Percentiles rank a stretch among this genome's conserved stretches.
Conservation (phyloP, 2,888 invertebrate species). For the Taphrorychus bicolor region DNA sequence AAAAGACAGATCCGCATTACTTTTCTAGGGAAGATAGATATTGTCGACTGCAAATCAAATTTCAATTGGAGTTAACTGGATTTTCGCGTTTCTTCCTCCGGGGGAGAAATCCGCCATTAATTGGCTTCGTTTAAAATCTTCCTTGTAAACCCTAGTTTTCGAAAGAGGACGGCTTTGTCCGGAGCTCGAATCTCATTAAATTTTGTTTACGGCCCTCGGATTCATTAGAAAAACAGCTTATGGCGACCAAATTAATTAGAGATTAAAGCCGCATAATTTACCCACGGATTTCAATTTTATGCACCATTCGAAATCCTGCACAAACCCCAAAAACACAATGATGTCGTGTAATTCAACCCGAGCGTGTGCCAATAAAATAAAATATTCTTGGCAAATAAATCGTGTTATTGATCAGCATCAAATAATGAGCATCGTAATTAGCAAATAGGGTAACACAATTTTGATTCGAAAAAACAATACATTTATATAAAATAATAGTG, state of each 20-base stretch:
- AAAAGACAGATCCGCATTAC: not conserved
- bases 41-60: not conserved
- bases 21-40: not conserved
- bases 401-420: no score
- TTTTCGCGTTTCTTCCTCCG: not conserved
- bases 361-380: no score
- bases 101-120: constrained; percentile 13
- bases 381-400: no score
- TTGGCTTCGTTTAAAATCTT: constrained; percentile 23
- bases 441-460: no score
- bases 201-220: constrained; percentile 25
- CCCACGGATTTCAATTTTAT: no score
- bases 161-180: constrained; percentile 21
- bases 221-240: constrained; percentile 13
- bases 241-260: constrained; percentile 22
- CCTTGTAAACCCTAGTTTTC: constrained; percentile 17
- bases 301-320: not conserved
- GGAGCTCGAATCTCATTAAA: constrained; percentile 28
- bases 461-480: no score
- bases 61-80: constrained; percentile 14
- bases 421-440: no score
- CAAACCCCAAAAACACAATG: no score
- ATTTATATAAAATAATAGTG: no score
- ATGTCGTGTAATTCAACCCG: no score
- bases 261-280: not conserved